These are phyloP conservation scores for Cheilosia variabilis DNA, from an alignment of 2,888 invertebrate species.

Conservation along the genomic window DNA sequence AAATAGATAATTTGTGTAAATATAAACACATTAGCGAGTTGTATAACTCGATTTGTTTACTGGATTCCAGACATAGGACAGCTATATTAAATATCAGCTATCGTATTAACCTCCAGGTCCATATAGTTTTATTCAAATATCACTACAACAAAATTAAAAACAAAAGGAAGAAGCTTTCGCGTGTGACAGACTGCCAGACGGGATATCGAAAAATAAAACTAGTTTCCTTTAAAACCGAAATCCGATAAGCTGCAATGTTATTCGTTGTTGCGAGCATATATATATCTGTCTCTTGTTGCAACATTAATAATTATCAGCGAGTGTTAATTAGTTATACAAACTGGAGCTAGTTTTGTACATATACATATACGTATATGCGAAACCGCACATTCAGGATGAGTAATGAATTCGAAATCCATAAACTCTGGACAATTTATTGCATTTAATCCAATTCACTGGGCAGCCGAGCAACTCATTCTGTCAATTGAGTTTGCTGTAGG, in stretches of 20 bases:
- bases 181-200: background rate
- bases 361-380: background rate
- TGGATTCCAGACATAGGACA: background rate
- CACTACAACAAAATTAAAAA: background rate
- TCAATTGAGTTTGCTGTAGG: constrained; percentile 21
- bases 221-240: constrained; percentile 12
- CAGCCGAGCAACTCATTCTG: background rate
- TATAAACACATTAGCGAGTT: background rate
- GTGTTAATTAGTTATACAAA: constrained; percentile 43
- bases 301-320: constrained; percentile 24
- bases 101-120: background rate
- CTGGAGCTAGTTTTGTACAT: background rate
- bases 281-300: background rate
- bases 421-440: constrained; percentile 9
- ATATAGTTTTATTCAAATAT: background rate
- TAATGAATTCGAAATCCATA: constrained; percentile 29
- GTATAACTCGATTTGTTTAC: background rate
- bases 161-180: background rate
- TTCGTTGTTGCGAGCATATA: background rate
- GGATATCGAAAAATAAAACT: constrained; percentile 3
- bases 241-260: constrained; percentile 2
- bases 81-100: too few relatives aligned
- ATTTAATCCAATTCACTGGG: constrained; percentile 36
- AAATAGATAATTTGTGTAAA: constrained; percentile 1
- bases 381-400: constrained; percentile 21